Conservation (phyloP, 1,140 invertebrate genomes). For the Palaemon carinicauda region DNA sequence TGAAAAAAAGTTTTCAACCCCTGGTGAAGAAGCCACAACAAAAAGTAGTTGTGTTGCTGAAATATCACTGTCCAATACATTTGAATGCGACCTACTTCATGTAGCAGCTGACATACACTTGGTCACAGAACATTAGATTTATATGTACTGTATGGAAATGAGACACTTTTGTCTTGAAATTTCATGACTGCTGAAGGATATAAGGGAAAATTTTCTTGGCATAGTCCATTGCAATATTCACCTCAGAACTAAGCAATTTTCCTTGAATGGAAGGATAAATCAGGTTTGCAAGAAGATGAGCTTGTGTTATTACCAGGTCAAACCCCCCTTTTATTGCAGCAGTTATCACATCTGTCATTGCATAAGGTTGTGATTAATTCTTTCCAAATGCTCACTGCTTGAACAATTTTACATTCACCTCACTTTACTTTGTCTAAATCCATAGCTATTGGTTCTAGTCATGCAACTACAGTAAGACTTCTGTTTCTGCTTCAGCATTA, state of each 20-base stretch:
- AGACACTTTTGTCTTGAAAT: too few species aligned
- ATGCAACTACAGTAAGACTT: not conserved
- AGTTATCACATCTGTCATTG: not conserved
- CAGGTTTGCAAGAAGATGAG: not conserved
- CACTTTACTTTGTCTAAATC: not conserved
- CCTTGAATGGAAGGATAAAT: not conserved
- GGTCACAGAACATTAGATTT: not conserved
- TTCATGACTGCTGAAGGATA: not conserved
- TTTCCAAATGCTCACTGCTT: not conserved
- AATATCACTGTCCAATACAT: not conserved
- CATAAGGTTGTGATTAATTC: not conserved
- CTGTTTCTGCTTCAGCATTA: not conserved
- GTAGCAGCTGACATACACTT: not conserved
- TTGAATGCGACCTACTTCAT: not conserved
- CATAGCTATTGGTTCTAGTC: not conserved
- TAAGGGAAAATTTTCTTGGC: not conserved
- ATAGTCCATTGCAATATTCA: not conserved
- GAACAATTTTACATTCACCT: too few species aligned
- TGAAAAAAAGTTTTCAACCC: not conserved
- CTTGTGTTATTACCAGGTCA: not conserved
- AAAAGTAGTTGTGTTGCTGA: not conserved
- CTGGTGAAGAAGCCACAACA: not conserved
- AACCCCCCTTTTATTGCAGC: not conserved
- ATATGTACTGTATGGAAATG: not conserved
- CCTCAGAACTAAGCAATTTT: not conserved